phyloP scores from a whole-genome alignment of 2,888 invertebrate species.

The Pyrocoelia pectoralis region DNA sequence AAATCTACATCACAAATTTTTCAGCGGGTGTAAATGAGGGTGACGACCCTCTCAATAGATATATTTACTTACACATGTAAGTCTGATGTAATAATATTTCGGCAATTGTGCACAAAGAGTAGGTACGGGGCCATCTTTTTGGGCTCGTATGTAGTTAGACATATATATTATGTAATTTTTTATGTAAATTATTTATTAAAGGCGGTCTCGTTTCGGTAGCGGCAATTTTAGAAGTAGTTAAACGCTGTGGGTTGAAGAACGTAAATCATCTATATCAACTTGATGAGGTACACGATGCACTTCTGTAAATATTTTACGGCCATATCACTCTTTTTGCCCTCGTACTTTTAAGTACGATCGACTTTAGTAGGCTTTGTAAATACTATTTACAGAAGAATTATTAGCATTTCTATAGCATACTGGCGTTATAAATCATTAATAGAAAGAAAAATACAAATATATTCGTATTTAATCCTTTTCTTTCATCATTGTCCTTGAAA shows the following conservation, averaged over 20 bases:
- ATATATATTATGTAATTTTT: not conserved
- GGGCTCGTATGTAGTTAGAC: not conserved
- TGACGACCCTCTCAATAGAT: constrained; percentile 35
- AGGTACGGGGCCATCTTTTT: not conserved
- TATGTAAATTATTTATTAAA: constrained; percentile 1
- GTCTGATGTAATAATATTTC: constrained; percentile 20
- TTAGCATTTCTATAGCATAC: too few species aligned
- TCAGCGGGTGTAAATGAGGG: constrained; percentile 31
- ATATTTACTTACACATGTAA: constrained; percentile 38
- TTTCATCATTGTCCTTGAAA: too few species aligned
- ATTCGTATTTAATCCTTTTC: too few species aligned
- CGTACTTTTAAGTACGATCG: not conserved
- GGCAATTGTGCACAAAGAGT: constrained; percentile 4
- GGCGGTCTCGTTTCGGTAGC: constrained; percentile 27
- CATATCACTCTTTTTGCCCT: not conserved
- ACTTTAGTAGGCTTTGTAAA: too few species aligned
- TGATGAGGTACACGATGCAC: constrained; percentile 26
- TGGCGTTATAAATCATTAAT: too few species aligned
- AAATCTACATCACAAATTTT: constrained; percentile 40
- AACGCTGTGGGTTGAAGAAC: constrained; percentile 19
- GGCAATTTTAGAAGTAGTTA: constrained; percentile 27
- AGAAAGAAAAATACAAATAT: too few species aligned
- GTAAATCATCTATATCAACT: constrained; percentile 25
- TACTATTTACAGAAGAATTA: too few species aligned
- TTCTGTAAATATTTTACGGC: constrained; percentile 16